A percentile compares a stretch with the other conserved stretches of the same genome.
Evolutionary conservation across 2,797 vertebrate genomes (phyloP).

Genomic region (Buceros bicornis): DNA sequence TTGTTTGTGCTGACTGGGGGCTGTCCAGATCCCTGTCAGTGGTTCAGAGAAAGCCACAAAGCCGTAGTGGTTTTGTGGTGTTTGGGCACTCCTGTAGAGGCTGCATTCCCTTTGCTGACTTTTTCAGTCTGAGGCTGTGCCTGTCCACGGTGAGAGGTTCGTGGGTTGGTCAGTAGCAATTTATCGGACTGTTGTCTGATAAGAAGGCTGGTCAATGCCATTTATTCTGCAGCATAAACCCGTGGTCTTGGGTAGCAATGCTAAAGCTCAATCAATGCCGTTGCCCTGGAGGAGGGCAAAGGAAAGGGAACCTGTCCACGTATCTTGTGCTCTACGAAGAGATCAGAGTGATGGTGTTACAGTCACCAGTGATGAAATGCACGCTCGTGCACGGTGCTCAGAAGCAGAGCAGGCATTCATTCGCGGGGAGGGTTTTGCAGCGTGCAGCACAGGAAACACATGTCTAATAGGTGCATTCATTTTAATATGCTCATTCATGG

Average conservation of each 20-base stretch:
- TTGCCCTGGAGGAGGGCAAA: background rate
- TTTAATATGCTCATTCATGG: slow-evolving; percentile 79
- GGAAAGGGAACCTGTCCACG: slow-evolving; percentile 10
- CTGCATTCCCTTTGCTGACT: background rate
- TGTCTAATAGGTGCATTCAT: slow-evolving; percentile 80
- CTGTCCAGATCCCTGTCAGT: background rate
- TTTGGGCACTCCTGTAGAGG: background rate
- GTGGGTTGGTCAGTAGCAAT: background rate
- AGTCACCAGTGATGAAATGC: slow-evolving; percentile 14
- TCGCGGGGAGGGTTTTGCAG: slow-evolving; percentile 45
- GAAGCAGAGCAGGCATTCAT: background rate
- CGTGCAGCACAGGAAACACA: slow-evolving; percentile 54
- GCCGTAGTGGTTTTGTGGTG: background rate
- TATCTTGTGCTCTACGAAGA: slow-evolving; percentile 19
- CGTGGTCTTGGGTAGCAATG: background rate
- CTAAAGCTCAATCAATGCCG: background rate
- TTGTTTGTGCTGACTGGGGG: background rate
- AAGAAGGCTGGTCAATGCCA: background rate
- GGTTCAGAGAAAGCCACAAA: background rate
- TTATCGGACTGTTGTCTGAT: background rate
- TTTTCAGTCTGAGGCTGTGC: background rate
- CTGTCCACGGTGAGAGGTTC: background rate
- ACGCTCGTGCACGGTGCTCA: slow-evolving; percentile 28
- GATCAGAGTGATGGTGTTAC: slow-evolving; percentile 1
- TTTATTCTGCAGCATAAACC: background rate